Base-by-base conservation (phyloP, 2,113 vertebrate species). In the Archocentrus centrarchus region DNA sequence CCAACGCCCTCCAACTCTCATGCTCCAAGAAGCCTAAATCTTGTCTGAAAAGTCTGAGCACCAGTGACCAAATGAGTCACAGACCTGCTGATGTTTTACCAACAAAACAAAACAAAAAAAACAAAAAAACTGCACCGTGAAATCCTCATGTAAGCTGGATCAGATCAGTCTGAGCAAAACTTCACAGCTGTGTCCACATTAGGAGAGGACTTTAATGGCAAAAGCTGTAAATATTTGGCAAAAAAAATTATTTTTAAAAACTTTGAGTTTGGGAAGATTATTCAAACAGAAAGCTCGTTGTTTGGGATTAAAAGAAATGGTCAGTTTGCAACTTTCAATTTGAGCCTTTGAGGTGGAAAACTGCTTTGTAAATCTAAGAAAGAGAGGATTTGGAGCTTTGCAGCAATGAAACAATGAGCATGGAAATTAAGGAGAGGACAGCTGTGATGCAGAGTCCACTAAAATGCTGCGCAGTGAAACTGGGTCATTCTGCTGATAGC, bases 311-410 rank as follows among this genome's bases (percentile, higher is more conserved):
- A 85, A 64, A 75, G 70, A 81, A 85, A 85, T 37, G 30, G 27
- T 75, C 9, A 1, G 44, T 73, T 77, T 37, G 50, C 9, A 22
- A 55, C 61, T 88, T 35, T 79, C 14, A 35, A 41, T 77, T 59
- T 64, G 55, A 78, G 35, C 58, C n/a, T 68, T 50, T 61, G 22
- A 79, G 73, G 50, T 41, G 14, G 73, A 80, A 70, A 84, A 70
- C 3, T 2, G 60, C 59, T 86, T 89, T 89, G 73, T 81, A 61
- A 86, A 57, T 63, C 80, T 77, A 27, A 66, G 59, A 82, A 85
- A 73, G 85, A 81, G 17, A 61, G 82, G 75, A 77, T 82, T 84
- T 60, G 32, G 15, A 77, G 58, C 20, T 86, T 86, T 35, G 30
- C 20, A 39, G 3, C 37, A 9, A 37, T 58, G 60, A 76, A 73